phyloP scores from a whole-genome alignment of 1,140 invertebrate species.

The Ceratina japonica region DNA sequence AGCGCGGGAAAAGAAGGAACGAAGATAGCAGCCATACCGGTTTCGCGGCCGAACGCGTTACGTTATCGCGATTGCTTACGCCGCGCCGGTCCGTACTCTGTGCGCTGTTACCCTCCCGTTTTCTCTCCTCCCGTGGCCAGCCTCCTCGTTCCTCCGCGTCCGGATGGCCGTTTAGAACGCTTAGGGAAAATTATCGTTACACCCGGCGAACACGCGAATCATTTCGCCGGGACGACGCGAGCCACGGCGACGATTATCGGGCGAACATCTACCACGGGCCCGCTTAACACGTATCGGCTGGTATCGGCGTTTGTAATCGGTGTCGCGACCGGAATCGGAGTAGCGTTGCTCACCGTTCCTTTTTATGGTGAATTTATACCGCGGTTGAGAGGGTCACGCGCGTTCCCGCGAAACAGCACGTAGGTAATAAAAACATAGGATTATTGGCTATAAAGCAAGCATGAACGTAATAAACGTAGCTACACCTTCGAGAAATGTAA shows the following conservation, averaged over 20 bases:
- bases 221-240: constrained; percentile 13
- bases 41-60: constrained; percentile 41
- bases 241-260: constrained; percentile 47
- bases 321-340: constrained; percentile 34
- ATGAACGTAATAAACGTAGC: no score
- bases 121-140: no score
- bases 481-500: no score
- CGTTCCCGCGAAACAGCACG: background rate
- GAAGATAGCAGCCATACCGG: constrained; percentile 46
- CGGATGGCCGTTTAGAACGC: constrained; percentile 40
- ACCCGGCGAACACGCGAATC: constrained; percentile 42
- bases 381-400: background rate
- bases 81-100: no score
- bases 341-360: constrained; percentile 4
- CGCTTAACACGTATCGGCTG: constrained; percentile 40
- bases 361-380: background rate
- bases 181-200: constrained; percentile 56
- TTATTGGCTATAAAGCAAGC: no score
- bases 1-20: constrained; percentile 30
- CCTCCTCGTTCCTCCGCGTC: background rate
- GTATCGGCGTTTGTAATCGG: constrained; percentile 36
- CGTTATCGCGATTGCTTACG: constrained; percentile 56
- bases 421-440: no score
- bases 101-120: no score
- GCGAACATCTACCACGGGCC: constrained; percentile 22